Base-by-base conservation (phyloP, 2,113 vertebrate species). In the Rhynchopsitta pachyrhyncha region DNA sequence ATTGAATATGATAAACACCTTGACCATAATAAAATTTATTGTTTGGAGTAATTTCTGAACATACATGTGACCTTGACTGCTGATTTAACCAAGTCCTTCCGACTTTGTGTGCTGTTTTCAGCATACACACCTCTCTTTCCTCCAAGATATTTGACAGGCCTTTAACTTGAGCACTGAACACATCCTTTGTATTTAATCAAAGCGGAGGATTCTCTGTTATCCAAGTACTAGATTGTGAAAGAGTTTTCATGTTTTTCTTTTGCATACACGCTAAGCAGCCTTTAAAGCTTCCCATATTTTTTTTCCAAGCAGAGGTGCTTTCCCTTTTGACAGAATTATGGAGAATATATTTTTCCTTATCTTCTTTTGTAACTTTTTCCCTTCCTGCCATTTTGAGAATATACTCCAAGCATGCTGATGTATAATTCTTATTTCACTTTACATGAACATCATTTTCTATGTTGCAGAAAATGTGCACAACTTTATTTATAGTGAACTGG, bases 131-230 rank as follows among this genome's bases (percentile, higher is more conserved):
- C 25, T 41, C 80, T 92, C 44, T 92, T 75, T 79, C 68, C 77
- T 93, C 59, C 73, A 96, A 93, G 90, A 90, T 55, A 93, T 57
- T 95, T 95, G 70, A 63, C 73, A 85, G 70, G 39, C 73, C 50
- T 82, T 57, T 93, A 82, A 74, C 59, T 91, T 95, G 81, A 92
- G 86, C 88, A 82, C 31, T 75, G 84, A 97, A 91, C 47, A 11
- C 29, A 68, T 87, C 55, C 96, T 95, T 96, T 96, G 88, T 52
- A 89, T 96, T 96, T 86, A 96, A 92, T 96, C 96, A 96, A 96
- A 97, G 78, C 44, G 44, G 93, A 81, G 11, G 20, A 66, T 78
- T 63, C 23, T 74, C 35, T 59, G 59, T 80, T 93, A 85, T 89
- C 80, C 41, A 71, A 60, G 73, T 81, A 95, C 70, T 82, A 84